Evolutionary conservation across 2,797 vertebrate species (phyloP).

Genomic region (Otolemur crassicaudatus): DNA sequence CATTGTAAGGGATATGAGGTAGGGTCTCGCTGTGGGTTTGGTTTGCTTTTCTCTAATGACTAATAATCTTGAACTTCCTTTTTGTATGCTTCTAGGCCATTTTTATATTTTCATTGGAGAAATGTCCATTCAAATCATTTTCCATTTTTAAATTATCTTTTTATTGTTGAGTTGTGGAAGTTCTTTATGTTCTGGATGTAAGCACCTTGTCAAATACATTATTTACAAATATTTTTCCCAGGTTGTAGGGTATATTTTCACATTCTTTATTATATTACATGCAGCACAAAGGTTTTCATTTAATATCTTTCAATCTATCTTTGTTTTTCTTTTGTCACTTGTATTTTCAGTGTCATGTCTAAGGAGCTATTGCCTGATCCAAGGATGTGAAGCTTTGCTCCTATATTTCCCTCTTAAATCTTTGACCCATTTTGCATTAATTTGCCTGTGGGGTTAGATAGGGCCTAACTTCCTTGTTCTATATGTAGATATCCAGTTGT

Average conservation of each 20-base stretch:
- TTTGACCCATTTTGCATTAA: slow-evolving; percentile 1
- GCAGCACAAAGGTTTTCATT: not conserved
- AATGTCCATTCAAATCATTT: not conserved
- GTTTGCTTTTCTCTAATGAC: not conserved
- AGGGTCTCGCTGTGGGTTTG: not conserved
- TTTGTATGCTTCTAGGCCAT: not conserved
- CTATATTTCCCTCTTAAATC: not conserved
- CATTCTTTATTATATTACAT: not conserved
- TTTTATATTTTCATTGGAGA: not conserved
- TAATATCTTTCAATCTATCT: not conserved
- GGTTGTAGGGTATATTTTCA: not conserved
- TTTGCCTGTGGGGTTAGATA: not conserved
- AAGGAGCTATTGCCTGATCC: not conserved
- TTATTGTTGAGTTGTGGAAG: not conserved
- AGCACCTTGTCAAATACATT: not conserved
- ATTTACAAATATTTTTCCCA: not conserved
- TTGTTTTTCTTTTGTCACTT: not conserved
- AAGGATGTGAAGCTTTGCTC: not conserved
- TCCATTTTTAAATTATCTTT: not conserved
- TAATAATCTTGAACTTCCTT: not conserved
- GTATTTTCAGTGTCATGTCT: not conserved
- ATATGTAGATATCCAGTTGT: not conserved
- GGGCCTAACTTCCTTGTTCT: not conserved
- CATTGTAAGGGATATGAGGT: not conserved
- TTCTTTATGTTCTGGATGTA: not conserved